phyloP scores from a whole-genome alignment of 2,113 vertebrate genomes.

The Myotis davidii region DNA sequence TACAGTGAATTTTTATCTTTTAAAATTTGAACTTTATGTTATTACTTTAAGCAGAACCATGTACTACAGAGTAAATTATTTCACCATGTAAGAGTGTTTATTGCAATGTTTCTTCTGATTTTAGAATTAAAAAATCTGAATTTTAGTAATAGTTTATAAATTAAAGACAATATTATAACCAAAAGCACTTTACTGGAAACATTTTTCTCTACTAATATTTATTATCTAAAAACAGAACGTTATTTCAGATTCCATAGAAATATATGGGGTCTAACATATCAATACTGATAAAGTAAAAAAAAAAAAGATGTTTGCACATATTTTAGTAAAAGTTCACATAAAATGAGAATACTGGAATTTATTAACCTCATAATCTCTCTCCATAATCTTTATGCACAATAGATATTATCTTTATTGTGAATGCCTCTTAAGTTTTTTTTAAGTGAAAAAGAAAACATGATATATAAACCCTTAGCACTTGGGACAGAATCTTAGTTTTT shows the following conservation, averaged over 20 bases:
- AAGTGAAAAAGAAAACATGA: background rate
- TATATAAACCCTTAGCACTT: background rate
- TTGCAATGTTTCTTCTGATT: background rate
- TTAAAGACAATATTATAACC: background rate
- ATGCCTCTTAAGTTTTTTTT: background rate
- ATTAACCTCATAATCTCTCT: background rate
- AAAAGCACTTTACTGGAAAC: background rate
- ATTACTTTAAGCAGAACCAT: background rate
- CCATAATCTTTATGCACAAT: background rate
- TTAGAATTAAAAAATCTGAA: background rate
- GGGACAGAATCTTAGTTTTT: background rate
- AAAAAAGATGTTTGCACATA: background rate
- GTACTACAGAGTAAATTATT: background rate
- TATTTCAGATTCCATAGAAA: background rate
- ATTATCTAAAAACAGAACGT: background rate
- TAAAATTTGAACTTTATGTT: background rate
- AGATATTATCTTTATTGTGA: background rate
- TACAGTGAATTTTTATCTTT: background rate
- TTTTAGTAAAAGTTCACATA: slow-evolving; percentile 17
- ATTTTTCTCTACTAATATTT: slow-evolving; percentile 34
- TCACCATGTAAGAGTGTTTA: background rate
- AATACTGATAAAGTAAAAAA: background rate
- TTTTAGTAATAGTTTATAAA: background rate
- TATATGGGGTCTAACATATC: background rate
- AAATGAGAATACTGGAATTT: slow-evolving; percentile 22